These are phyloP conservation scores for Diglossa cyanea DNA, from an alignment of 2,797 vertebrate species.

Conservation along the genomic window DNA sequence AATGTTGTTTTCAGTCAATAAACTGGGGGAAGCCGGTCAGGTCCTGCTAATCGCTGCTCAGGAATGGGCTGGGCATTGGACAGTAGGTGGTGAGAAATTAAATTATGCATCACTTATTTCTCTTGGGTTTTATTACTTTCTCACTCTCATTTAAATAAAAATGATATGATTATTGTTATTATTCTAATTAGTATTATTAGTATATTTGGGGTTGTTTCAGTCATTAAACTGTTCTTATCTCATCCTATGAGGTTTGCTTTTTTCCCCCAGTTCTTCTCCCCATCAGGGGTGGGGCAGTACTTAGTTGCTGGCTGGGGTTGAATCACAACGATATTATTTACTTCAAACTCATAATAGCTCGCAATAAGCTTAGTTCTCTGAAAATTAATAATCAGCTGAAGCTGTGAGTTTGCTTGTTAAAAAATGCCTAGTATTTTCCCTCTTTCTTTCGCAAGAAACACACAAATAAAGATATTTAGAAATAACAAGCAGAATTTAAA, in stretches of 20 bases:
- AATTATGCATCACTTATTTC: neutral
- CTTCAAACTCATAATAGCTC: neutral
- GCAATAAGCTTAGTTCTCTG: neutral
- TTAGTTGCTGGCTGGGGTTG: neutral
- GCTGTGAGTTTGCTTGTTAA: neutral
- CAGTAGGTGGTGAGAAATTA: neutral
- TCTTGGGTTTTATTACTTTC: neutral
- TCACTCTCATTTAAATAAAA: neutral
- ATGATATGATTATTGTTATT: accelerated
- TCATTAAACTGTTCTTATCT: neutral
- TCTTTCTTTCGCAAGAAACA: neutral
- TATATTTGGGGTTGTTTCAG: neutral
- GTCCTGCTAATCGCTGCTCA: neutral
- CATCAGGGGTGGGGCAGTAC: accelerated
- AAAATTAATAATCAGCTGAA: neutral
- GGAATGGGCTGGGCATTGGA: neutral
- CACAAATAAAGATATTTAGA: neutral
- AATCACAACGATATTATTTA: neutral
- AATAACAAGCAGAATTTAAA: neutral
- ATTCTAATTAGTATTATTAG: neutral
- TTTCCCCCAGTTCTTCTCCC: neutral
- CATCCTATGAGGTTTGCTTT: accelerated
- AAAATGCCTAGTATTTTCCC: neutral
- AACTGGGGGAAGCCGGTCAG: neutral
- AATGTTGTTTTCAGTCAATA: neutral